Conservation (phyloP, 2,888 invertebrate genomes). For the Gerris lacustris region DNA sequence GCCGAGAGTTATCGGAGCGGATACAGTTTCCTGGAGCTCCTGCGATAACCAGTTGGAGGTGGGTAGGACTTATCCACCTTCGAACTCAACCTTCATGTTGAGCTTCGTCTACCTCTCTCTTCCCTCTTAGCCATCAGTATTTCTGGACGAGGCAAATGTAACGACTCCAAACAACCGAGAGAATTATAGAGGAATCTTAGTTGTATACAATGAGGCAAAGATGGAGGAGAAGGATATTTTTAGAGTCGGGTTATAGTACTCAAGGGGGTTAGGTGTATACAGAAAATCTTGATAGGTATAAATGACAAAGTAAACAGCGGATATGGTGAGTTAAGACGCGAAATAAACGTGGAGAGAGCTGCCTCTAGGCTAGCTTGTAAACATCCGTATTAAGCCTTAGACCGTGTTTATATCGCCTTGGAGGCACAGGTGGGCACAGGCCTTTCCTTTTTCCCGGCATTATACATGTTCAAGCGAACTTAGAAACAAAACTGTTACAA, state of each 20-base stretch:
- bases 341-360: not conserved
- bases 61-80: not conserved
- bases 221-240: too few species aligned
- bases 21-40: conserved; percentile 1
- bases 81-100: too few species aligned
- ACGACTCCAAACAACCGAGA: too few species aligned
- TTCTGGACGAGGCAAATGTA: too few species aligned
- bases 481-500: too few species aligned
- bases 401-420: not conserved
- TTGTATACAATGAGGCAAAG: too few species aligned
- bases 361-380: not conserved
- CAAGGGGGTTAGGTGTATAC: not conserved
- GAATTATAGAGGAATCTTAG: too few species aligned
- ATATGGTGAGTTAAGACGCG: not conserved
- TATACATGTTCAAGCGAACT: too few species aligned
- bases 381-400: not conserved
- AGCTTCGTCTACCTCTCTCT: too few species aligned
- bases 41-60: not conserved
- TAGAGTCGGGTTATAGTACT: too few species aligned
- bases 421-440: not conserved
- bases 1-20: conserved; percentile 1
- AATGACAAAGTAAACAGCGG: conserved; percentile 3
- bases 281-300: conserved; percentile 1
- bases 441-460: not conserved
- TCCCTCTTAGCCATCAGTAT: too few species aligned